A percentile compares a stretch with the other conserved stretches of the same genome.
These are phyloP conservation scores for Onthophagus sagittarius DNA, from an alignment of 2,888 invertebrate genomes.

Conservation along the genomic window DNA sequence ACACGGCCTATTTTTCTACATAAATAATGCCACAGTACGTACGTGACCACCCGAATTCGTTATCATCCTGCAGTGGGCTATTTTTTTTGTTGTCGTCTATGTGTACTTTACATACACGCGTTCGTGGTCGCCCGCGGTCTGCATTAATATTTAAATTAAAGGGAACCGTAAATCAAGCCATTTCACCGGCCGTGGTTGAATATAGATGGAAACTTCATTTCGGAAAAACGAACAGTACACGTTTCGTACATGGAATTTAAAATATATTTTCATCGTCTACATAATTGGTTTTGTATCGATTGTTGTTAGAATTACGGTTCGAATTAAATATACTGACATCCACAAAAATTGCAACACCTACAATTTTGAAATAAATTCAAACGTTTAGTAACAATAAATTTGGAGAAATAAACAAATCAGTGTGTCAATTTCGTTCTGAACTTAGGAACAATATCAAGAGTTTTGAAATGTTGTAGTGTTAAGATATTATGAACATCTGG, in stretches of 20 bases:
- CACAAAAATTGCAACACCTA: no score
- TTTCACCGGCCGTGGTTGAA: not conserved
- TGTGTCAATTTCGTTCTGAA: no score
- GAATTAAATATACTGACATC: no score
- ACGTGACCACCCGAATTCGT: not conserved
- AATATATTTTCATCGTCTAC: not conserved
- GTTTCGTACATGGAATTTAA: not conserved
- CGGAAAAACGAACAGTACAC: not conserved
- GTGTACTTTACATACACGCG: not conserved
- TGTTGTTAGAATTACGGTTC: no score
- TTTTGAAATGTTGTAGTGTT: no score
- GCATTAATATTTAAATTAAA: not conserved
- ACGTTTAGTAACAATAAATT: no score
- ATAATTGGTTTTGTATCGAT: not conserved
- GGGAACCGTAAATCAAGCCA: not conserved
- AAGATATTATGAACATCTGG: no score
- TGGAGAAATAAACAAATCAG: no score
- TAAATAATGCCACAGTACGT: not conserved
- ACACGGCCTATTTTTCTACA: not conserved
- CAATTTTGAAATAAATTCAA: no score
- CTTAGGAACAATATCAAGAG: no score
- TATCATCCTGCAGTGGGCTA: not conserved
- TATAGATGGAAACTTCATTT: not conserved
- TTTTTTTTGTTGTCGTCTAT: not conserved
- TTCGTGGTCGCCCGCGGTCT: not conserved